Conservation (phyloP, 2,797 vertebrate genomes). For the Onychomys leucogaster region DNA sequence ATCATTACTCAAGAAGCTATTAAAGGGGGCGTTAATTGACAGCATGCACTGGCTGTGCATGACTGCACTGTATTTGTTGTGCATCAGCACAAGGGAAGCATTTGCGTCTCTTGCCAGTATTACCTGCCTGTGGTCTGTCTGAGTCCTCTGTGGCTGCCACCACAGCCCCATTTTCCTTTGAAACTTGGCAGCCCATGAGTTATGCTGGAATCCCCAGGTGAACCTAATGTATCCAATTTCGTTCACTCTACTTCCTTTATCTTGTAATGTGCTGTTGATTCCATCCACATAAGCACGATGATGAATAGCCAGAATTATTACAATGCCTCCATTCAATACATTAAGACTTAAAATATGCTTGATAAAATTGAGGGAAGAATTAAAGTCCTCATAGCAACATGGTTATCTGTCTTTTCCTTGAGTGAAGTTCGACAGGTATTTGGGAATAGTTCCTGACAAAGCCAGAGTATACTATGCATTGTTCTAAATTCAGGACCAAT, state of each 20-base stretch:
- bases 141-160: slow-evolving; percentile 50
- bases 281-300: slow-evolving; percentile 26
- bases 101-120: slow-evolving; percentile 66
- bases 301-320: slow-evolving; percentile 39
- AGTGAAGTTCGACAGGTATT: slow-evolving; percentile 42
- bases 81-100: not conserved
- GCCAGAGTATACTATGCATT: not conserved
- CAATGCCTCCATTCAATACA: slow-evolving; percentile 2
- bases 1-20: slow-evolving; percentile 23
- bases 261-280: slow-evolving; percentile 64
- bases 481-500: slow-evolving; percentile 40
- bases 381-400: not conserved
- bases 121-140: slow-evolving; percentile 46
- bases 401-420: slow-evolving; percentile 44
- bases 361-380: slow-evolving; percentile 30
- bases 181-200: slow-evolving; percentile 32
- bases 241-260: slow-evolving; percentile 37
- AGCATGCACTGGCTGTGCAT: not conserved
- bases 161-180: slow-evolving; percentile 28
- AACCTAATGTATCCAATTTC: slow-evolving; percentile 63
- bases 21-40: slow-evolving; percentile 57
- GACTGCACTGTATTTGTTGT: slow-evolving; percentile 57
- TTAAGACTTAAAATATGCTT: slow-evolving; percentile 55
- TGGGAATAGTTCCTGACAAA: slow-evolving; percentile 57
- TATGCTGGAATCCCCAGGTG: slow-evolving; percentile 45